phyloP scores from a whole-genome alignment of 2,113 vertebrate species.

The Hydropotes inermis region DNA sequence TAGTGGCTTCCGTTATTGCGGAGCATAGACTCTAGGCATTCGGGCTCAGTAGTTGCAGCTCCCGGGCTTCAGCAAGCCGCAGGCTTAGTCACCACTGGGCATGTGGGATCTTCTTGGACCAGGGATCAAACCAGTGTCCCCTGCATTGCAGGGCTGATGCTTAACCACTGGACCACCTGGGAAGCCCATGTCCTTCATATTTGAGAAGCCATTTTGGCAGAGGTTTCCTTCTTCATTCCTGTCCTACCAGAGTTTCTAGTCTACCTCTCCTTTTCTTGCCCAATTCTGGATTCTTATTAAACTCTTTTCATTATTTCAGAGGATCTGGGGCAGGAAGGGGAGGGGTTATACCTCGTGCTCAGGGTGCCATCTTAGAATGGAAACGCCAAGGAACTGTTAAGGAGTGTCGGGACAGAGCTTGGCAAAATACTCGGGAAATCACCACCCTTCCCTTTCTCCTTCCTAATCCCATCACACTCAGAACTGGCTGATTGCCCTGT shows the following conservation, averaged over 20 bases:
- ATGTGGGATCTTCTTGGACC: neutral
- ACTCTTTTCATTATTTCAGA: conserved; percentile 27
- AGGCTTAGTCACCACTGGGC: neutral
- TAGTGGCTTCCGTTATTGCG: neutral
- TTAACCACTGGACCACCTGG: neutral
- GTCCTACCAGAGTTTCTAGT: neutral
- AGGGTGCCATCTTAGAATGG: conserved; percentile 9
- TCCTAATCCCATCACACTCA: conserved; percentile 33
- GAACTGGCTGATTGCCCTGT: conserved; percentile 31
- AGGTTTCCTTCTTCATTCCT: neutral
- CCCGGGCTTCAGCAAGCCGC: neutral
- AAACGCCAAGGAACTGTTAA: conserved; percentile 2
- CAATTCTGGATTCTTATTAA: conserved; percentile 40
- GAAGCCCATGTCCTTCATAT: neutral
- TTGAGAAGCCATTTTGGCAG: neutral
- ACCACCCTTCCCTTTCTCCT: conserved; percentile 44
- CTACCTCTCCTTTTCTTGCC: neutral
- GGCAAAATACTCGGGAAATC: conserved; percentile 41
- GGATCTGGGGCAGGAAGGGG: neutral
- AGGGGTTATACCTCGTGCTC: neutral
- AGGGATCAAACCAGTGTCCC: neutral
- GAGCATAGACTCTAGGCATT: neutral
- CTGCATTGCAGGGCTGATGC: neutral
- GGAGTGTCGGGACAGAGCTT: conserved; percentile 35
- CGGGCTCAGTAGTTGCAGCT: neutral